Conservation (phyloP, 1,140 invertebrate genomes). For the Aporrectodea caliginosa region DNA sequence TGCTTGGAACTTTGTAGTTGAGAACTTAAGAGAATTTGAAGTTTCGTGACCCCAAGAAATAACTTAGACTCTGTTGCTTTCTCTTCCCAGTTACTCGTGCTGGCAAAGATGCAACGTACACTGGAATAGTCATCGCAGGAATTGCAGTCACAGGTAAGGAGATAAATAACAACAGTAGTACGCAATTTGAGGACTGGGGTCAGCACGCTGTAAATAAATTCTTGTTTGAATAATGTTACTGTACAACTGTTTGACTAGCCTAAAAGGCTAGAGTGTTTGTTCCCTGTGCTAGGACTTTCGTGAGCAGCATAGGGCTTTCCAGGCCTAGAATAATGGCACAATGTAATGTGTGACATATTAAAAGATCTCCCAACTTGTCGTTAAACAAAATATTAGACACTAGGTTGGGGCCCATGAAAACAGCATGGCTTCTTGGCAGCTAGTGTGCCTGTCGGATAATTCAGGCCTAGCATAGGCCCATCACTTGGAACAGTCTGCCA, state of each 20-base stretch:
- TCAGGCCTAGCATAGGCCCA: no score
- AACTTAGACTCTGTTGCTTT: not conserved
- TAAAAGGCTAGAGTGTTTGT: no score
- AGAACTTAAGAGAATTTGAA: no score
- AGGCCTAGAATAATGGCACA: not conserved
- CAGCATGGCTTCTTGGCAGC: no score
- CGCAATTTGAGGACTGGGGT: not conserved
- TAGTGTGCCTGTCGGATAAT: no score
- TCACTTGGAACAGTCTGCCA: no score
- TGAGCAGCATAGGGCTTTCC: not conserved
- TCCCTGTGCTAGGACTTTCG: no score
- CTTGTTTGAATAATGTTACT: not conserved
- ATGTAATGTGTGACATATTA: no score
- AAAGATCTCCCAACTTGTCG: no score
- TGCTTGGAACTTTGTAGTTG: not conserved
- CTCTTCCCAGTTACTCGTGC: constrained; percentile 42
- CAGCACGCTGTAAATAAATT: not conserved
- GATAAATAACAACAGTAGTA: not conserved
- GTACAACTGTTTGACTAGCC: not conserved
- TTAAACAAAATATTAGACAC: no score
- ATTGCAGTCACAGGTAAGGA: constrained; percentile 42
- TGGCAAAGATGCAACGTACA: constrained; percentile 44
- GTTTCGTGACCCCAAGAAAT: not conserved
- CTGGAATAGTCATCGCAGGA: constrained; percentile 40
- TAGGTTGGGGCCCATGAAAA: no score